These are phyloP conservation scores for Clytia hemisphaerica DNA, from an alignment of 30 jellyfish, hydroid and myxozoan species.

Conservation along the genomic window DNA sequence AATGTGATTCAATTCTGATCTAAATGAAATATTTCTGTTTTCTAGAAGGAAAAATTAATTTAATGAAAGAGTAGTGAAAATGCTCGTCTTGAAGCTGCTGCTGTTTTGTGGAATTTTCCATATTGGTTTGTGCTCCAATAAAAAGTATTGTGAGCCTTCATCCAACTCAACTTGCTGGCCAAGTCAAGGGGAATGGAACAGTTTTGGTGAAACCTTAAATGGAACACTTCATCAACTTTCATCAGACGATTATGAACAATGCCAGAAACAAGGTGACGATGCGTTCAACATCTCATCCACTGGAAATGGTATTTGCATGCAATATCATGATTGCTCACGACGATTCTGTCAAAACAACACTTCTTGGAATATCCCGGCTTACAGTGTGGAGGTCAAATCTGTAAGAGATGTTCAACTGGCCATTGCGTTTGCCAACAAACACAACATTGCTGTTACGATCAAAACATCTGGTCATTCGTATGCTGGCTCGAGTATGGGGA, in stretches of 20 bases:
- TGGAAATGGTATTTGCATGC: conserved; percentile 10
- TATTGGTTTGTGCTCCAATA: too few relatives aligned
- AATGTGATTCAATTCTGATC: too few relatives aligned
- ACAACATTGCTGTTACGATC: conserved; percentile 6
- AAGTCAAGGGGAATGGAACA: background rate
- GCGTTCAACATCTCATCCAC: conserved; percentile 3
- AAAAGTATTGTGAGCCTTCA: too few relatives aligned
- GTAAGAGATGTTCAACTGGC: conserved; percentile 4
- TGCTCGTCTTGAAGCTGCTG: too few relatives aligned
- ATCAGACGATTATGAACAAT: background rate
- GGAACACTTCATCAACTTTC: background rate
- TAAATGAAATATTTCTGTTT: too few relatives aligned
- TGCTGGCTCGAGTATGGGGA: conserved; percentile 12
- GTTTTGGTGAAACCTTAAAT: background rate
- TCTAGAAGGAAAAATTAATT: too few relatives aligned
- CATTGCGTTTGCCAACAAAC: background rate
- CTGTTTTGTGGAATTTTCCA: too few relatives aligned
- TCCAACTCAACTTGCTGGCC: too few relatives aligned
- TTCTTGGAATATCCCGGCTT: conserved; percentile 6
- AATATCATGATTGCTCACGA: background rate
- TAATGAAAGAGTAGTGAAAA: too few relatives aligned
- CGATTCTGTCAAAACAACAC: background rate
- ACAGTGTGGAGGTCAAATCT: conserved; percentile 1
- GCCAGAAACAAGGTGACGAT: conserved; percentile 1
- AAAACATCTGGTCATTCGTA: conserved; percentile 17